A percentile compares a stretch with the other conserved stretches of the same genome.
phyloP scores from a whole-genome alignment of 2,113 vertebrate species.

The Papio anubis region DNA sequence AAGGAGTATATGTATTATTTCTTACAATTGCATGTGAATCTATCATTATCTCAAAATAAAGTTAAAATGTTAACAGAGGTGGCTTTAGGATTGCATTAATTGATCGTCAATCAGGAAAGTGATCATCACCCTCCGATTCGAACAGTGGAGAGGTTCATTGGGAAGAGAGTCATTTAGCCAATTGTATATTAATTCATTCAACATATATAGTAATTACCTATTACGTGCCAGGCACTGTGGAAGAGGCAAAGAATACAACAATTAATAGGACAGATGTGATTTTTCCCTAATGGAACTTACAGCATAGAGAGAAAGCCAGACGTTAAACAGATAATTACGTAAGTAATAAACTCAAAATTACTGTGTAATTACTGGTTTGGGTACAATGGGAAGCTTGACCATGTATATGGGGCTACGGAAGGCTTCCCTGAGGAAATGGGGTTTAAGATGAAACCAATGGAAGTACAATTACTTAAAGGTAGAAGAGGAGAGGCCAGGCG shows the following conservation, averaged over 20 bases:
- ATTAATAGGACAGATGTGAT: not conserved
- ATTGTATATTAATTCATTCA: not conserved
- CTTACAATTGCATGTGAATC: not conserved
- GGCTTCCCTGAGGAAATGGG: not conserved
- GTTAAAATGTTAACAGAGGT: not conserved
- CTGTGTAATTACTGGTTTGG: not conserved
- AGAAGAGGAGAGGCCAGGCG: not conserved
- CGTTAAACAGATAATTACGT: not conserved
- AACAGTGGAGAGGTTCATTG: not conserved
- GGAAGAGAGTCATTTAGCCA: not conserved
- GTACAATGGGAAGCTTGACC: not conserved
- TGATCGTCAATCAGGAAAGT: not conserved
- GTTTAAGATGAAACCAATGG: not conserved
- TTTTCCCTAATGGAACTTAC: not conserved
- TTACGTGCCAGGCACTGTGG: not conserved
- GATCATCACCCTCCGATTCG: not conserved
- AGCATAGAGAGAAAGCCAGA: not conserved
- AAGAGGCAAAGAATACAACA: not conserved
- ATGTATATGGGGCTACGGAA: too few relatives aligned
- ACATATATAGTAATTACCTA: not conserved
- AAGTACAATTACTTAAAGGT: not conserved
- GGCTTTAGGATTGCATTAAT: not conserved
- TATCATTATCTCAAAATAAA: not conserved
- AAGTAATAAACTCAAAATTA: not conserved
- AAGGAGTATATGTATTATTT: not conserved